Evolutionary conservation across 92 coral and sea anemone species (phyloP).

Genomic region (Diadumene lineata): DNA sequence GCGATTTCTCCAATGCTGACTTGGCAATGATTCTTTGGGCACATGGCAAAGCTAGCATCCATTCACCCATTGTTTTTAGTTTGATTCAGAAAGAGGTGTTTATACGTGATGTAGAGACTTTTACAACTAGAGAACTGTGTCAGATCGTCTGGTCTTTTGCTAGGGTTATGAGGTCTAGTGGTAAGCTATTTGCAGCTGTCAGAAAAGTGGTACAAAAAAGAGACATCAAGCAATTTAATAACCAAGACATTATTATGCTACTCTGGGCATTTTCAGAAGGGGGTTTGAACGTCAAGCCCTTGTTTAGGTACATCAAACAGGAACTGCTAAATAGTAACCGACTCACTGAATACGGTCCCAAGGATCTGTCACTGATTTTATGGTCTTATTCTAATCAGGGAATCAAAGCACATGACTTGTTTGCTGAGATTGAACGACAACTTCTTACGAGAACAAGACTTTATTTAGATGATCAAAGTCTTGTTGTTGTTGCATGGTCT

Average conservation of each 20-base stretch:
- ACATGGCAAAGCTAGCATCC: slow-evolving; percentile 59
- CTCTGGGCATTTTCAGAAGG: slow-evolving; percentile 77
- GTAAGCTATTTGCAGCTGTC: slow-evolving; percentile 64
- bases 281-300: slow-evolving; percentile 55
- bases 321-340: slow-evolving; percentile 61
- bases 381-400: slow-evolving; percentile 70
- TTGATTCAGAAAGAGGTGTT: slow-evolving; percentile 58
- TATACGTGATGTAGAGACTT: slow-evolving; percentile 46
- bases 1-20: slow-evolving; percentile 64
- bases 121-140: slow-evolving; percentile 61
- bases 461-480: slow-evolving; percentile 51
- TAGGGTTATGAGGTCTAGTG: slow-evolving; percentile 55
- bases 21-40: slow-evolving; percentile 79
- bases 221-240: slow-evolving; percentile 46
- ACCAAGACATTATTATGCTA: slow-evolving; percentile 56
- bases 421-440: slow-evolving; percentile 53
- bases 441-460: slow-evolving; percentile 34
- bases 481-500: slow-evolving; percentile 61
- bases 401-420: slow-evolving; percentile 73
- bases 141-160: slow-evolving; percentile 88
- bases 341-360: slow-evolving; percentile 38
- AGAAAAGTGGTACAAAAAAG: slow-evolving; percentile 58
- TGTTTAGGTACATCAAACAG: slow-evolving; percentile 57
- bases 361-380: slow-evolving; percentile 69
- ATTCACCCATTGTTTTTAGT: slow-evolving; percentile 45